These are phyloP conservation scores for Dromaius novaehollandiae DNA, from an alignment of 2,113 vertebrate species.

Conservation along the genomic window DNA sequence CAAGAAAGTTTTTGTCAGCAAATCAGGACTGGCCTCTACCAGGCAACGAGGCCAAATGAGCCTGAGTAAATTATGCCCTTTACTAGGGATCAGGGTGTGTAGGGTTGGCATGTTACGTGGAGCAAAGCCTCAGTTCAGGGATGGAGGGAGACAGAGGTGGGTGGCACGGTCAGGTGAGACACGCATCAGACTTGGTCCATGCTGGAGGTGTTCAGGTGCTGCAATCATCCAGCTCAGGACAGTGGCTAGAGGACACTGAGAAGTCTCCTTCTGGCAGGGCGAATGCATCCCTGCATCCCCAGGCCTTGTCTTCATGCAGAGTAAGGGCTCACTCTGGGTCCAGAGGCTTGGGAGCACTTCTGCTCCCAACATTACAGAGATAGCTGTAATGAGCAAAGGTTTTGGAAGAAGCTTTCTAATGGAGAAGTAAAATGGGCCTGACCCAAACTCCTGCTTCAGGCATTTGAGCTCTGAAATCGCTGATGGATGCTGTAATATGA, in stretches of 20 bases:
- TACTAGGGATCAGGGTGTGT: background rate
- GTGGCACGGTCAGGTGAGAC: rapidly evolving
- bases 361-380: background rate
- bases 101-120: no score
- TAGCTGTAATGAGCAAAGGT: background rate
- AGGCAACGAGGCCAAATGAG: background rate
- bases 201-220: rapidly evolving
- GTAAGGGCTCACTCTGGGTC: background rate
- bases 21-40: background rate
- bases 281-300: background rate
- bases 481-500: background rate
- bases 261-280: background rate
- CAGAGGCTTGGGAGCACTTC: background rate
- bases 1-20: background rate
- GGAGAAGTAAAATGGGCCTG: background rate
- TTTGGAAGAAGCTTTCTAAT: background rate
- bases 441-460: background rate
- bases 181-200: background rate
- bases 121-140: background rate
- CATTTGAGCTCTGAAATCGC: background rate
- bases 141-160: background rate
- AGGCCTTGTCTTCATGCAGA: background rate
- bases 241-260: rapidly evolving
- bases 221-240: no score
- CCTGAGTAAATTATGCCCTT: no score